A percentile compares a stretch with the other conserved stretches of the same genome.
phyloP scores from a whole-genome alignment of 2,113 vertebrate species.

The Psephotus haematonotus region DNA sequence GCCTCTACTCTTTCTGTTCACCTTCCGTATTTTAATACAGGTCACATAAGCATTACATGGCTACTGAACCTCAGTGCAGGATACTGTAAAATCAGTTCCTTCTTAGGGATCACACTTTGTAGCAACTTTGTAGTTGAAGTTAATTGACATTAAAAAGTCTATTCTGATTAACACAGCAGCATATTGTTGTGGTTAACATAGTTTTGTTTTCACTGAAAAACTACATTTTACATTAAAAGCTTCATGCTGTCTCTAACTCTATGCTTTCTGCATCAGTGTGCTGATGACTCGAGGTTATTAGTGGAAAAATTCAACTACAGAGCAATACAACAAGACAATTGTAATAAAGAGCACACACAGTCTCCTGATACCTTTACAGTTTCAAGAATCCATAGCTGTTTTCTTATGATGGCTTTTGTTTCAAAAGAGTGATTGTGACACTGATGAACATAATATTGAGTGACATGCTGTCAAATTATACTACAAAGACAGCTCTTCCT shows the following conservation, averaged over 20 bases:
- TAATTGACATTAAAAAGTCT: not conserved
- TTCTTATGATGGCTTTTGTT: not conserved
- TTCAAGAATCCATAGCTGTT: not conserved
- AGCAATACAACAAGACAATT: not conserved
- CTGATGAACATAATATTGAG: not conserved
- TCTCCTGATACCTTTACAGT: not conserved
- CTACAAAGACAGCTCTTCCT: not conserved
- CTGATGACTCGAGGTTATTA: not conserved
- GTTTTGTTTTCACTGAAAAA: not conserved
- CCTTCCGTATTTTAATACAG: not conserved
- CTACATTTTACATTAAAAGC: not conserved
- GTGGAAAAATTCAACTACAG: not conserved
- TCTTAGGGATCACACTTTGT: not conserved
- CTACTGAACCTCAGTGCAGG: not conserved
- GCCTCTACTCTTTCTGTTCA: not conserved
- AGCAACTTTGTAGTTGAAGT: not conserved
- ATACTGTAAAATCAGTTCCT: not conserved
- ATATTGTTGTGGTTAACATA: not conserved
- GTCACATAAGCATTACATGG: not conserved
- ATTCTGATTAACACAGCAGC: not conserved
- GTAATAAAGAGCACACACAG: not conserved
- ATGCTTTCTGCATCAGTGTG: not conserved
- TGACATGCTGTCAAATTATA: not conserved
- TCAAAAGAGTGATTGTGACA: not conserved
- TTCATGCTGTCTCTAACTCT: not conserved